Percentiles rank a stretch among this genome's conserved stretches.
Evolutionary conservation across 1,140 invertebrate species (phyloP).

Genomic region (Euglossa dilemma): DNA sequence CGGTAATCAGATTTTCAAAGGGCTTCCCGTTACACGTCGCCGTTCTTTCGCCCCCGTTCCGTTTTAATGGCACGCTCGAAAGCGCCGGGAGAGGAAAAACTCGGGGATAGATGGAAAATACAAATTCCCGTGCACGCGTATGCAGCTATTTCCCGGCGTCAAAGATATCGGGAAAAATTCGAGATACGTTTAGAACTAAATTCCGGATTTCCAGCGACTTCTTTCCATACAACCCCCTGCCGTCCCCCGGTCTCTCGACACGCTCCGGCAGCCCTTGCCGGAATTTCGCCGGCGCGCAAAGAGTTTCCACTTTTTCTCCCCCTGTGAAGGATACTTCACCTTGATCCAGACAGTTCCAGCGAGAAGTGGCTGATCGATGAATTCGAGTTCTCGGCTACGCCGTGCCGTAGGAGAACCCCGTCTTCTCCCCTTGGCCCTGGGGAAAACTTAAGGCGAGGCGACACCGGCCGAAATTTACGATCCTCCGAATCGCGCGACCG

Average conservation of each 20-base stretch:
- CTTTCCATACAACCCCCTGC: constrained; percentile 6
- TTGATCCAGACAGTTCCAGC: constrained; percentile 62
- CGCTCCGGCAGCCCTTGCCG: no score
- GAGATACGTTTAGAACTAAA: constrained; percentile 17
- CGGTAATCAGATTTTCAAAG: neutral
- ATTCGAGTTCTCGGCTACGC: constrained; percentile 66
- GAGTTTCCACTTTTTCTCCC: constrained; percentile 56
- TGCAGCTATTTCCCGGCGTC: neutral
- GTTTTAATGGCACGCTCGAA: neutral
- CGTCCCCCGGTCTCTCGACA: no score
- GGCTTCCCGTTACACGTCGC: neutral
- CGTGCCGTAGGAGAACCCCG: constrained; percentile 1
- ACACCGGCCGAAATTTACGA: constrained; percentile 74
- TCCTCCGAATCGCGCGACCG: constrained; percentile 66
- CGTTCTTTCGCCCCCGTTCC: neutral
- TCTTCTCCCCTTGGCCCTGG: constrained; percentile 54
- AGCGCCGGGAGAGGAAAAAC: neutral
- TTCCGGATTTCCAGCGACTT: constrained; percentile 23
- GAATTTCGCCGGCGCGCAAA: constrained; percentile 40
- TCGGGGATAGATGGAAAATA: neutral
- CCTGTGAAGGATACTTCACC: constrained; percentile 63
- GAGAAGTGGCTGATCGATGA: constrained; percentile 73
- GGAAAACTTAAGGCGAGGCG: constrained; percentile 63
- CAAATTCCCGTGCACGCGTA: neutral
- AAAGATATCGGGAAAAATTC: neutral